Percentiles rank a stretch among this genome's conserved stretches.
phyloP scores from a whole-genome alignment of 2,888 invertebrate genomes.

The Eupelmus urozonus region DNA sequence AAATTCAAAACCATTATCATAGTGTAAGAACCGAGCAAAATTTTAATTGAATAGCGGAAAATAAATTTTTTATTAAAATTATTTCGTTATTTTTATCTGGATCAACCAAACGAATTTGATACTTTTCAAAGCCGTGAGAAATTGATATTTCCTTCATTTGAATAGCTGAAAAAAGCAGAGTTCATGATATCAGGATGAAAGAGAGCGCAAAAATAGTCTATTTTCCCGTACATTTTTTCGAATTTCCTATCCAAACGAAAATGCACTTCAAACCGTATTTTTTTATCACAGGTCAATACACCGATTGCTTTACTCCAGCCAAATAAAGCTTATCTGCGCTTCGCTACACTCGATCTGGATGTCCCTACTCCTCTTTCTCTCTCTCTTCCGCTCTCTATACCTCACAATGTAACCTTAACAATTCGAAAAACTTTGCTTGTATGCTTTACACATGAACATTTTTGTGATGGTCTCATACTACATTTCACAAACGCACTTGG shows the following conservation, averaged over 20 bases:
- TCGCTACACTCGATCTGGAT: slow-evolving; percentile 28
- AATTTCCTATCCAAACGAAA: not conserved
- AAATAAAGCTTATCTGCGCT: slow-evolving; percentile 41
- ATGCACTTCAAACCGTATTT: slow-evolving; percentile 32
- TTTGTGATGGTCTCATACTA: slow-evolving; percentile 1
- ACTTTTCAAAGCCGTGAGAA: slow-evolving; percentile 26
- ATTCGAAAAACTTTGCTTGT: slow-evolving; percentile 20
- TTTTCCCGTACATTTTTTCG: not conserved
- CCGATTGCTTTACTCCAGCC: slow-evolving; percentile 10
- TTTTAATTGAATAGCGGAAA: not conserved
- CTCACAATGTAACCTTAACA: slow-evolving; percentile 45
- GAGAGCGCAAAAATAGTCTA: not conserved
- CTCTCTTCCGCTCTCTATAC: not conserved
- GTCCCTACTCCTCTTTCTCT: no score
- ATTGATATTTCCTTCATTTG: slow-evolving; percentile 37
- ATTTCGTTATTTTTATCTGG: slow-evolving; percentile 8
- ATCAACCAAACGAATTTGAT: not conserved
- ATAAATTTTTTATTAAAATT: slow-evolving; percentile 1
- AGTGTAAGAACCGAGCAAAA: no score
- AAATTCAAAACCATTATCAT: not conserved
- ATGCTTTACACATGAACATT: slow-evolving; percentile 11
- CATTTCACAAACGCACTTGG: not conserved
- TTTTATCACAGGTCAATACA: slow-evolving; percentile 39
- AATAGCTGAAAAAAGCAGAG: slow-evolving; percentile 7
- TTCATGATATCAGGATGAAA: not conserved